These are phyloP conservation scores for Schizopygopsis malacanthus DNA, from an alignment of 2,797 vertebrate species.

Conservation along the genomic window DNA sequence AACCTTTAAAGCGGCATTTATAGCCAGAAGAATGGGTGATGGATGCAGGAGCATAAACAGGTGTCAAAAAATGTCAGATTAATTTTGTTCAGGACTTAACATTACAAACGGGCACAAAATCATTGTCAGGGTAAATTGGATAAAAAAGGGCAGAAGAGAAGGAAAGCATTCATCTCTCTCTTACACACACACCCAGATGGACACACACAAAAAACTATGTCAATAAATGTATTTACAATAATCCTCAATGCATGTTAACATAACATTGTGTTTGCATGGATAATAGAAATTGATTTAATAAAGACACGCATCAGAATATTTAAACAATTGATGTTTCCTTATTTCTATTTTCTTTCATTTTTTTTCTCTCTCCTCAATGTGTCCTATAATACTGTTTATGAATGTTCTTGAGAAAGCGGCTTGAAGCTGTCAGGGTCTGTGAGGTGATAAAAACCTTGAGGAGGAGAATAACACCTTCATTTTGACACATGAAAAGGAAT, in stretches of 20 bases:
- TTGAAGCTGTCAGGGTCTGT: slow-evolving; percentile 86
- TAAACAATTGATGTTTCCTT: slow-evolving; percentile 67
- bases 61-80: slow-evolving; percentile 57
- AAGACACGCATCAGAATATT: slow-evolving; percentile 68
- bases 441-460: slow-evolving; percentile 86
- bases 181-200: neutral
- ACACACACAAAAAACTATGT: slow-evolving; percentile 52
- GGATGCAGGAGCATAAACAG: slow-evolving; percentile 32
- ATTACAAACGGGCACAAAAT: slow-evolving; percentile 33
- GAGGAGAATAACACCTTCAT: slow-evolving; percentile 89
- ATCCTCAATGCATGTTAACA: slow-evolving; percentile 70
- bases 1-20: neutral
- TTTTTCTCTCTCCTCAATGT: slow-evolving; percentile 51
- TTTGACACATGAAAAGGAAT: slow-evolving; percentile 88
- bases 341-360: slow-evolving; percentile 2
- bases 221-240: slow-evolving; percentile 67
- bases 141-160: slow-evolving; percentile 22
- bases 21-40: slow-evolving; percentile 19
- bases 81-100: slow-evolving; percentile 44
- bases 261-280: slow-evolving; percentile 65
- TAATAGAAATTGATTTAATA: slow-evolving; percentile 69
- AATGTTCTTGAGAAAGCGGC: slow-evolving; percentile 75
- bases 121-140: slow-evolving; percentile 50
- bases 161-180: neutral
- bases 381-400: slow-evolving; percentile 70